phyloP scores from a whole-genome alignment of 2,888 invertebrate genomes.

The Amphipoea oculea region DNA sequence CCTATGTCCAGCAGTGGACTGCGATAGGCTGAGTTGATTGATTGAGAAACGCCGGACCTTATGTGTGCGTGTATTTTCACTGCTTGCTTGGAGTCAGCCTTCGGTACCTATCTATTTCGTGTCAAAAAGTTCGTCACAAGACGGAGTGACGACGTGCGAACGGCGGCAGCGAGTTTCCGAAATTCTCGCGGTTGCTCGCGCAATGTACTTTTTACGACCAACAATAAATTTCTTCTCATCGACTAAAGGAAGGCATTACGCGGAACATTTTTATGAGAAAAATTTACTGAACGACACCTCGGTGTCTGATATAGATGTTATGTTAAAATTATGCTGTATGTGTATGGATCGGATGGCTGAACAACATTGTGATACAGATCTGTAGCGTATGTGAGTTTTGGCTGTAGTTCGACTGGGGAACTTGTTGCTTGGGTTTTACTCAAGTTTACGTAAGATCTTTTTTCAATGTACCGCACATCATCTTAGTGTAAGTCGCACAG shows the following conservation, averaged over 20 bases:
- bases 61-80: neutral
- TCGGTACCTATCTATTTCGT: neutral
- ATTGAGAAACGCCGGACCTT: too few relatives aligned
- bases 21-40: too few relatives aligned
- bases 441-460: neutral
- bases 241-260: conserved; percentile 79
- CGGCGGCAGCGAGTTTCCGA: conserved; percentile 70
- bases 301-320: conserved; percentile 35
- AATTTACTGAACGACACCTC: conserved; percentile 77
- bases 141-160: conserved; percentile 78
- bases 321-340: conserved; percentile 36
- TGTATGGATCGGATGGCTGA: conserved; percentile 12
- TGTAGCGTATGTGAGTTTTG: neutral
- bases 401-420: neutral
- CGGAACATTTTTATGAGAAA: conserved; percentile 79
- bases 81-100: neutral
- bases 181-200: conserved; percentile 77
- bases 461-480: neutral
- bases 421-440: conserved; percentile 24
- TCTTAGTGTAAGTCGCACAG: neutral
- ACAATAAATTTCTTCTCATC: conserved; percentile 84
- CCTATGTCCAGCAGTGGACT: too few relatives aligned
- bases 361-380: neutral
- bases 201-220: conserved; percentile 83
- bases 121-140: conserved; percentile 69